Evolutionary conservation across 2,888 invertebrate genomes (phyloP).

Genomic region (Chalcosyrphus nemorum): DNA sequence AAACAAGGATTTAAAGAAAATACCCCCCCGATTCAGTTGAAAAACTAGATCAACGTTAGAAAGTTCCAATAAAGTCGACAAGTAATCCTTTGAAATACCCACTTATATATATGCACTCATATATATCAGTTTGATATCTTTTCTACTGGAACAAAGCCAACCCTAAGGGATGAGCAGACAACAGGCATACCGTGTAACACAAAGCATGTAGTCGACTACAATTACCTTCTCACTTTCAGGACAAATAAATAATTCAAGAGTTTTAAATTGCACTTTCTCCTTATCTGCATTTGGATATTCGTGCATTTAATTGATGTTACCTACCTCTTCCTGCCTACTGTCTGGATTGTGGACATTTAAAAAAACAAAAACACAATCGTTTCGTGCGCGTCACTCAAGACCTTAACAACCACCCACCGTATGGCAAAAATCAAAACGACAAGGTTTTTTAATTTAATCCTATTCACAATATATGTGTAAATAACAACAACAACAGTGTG

Average conservation of each 20-base stretch:
- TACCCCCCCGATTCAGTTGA: not conserved
- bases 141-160: not conserved
- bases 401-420: not conserved
- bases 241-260: slow-evolving; percentile 42
- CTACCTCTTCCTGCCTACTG: not conserved
- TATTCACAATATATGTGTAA: not conserved
- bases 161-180: not conserved
- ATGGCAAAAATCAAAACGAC: slow-evolving; percentile 56
- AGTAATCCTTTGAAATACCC: not conserved
- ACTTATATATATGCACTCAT: not conserved
- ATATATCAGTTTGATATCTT: not conserved
- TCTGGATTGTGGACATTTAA: slow-evolving; percentile 8
- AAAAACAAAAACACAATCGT: not conserved
- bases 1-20: not conserved
- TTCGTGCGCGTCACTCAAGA: slow-evolving; percentile 44
- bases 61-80: not conserved
- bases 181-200: not conserved
- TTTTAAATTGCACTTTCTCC: slow-evolving; percentile 51
- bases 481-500: not conserved
- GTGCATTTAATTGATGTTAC: slow-evolving; percentile 49
- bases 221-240: slow-evolving; percentile 48
- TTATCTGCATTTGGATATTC: not conserved
- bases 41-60: not conserved
- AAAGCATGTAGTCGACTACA: not conserved
- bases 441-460: slow-evolving; percentile 56